phyloP scores from a whole-genome alignment of 37 sponge, comb jelly and placozoan species.

The Chondrilla cf. caribensis region DNA sequence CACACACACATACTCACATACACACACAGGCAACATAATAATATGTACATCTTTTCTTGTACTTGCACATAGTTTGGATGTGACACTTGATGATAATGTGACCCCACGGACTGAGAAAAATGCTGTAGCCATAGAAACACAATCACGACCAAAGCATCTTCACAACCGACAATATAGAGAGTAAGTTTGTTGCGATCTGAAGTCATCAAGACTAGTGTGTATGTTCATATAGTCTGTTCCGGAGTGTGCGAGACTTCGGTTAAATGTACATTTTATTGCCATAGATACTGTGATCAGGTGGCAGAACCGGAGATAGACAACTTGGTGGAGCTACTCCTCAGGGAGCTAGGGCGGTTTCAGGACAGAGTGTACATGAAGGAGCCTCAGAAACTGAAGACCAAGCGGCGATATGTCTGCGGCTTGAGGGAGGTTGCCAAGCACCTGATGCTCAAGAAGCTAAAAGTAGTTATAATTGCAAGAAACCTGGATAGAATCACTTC shows the following conservation, averaged over 20 bases:
- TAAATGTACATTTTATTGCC: background rate
- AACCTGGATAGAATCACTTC: conserved; percentile 87
- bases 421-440: conserved; percentile 90
- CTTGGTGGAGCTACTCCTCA: conserved; percentile 36
- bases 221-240: too few relatives aligned
- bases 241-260: too few relatives aligned
- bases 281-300: conserved; percentile 85
- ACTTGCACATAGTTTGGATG: too few relatives aligned
- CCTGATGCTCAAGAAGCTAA: conserved; percentile 69
- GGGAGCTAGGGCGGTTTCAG: conserved; percentile 73
- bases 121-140: background rate
- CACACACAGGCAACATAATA: too few relatives aligned
- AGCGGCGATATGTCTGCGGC: conserved; percentile 84
- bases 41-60: too few relatives aligned
- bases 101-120: background rate
- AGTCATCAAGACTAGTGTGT: too few relatives aligned
- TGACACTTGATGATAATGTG: too few relatives aligned
- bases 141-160: background rate
- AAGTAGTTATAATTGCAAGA: conserved; percentile 83
- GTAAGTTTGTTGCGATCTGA: conserved; percentile 10
- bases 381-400: conserved; percentile 55
- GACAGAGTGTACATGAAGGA: conserved; percentile 66
- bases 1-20: too few relatives aligned
- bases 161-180: conserved; percentile 34
- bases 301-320: conserved; percentile 58